phyloP scores from a whole-genome alignment of 2,797 vertebrate genomes.

The Tauraco hartlaubi region DNA sequence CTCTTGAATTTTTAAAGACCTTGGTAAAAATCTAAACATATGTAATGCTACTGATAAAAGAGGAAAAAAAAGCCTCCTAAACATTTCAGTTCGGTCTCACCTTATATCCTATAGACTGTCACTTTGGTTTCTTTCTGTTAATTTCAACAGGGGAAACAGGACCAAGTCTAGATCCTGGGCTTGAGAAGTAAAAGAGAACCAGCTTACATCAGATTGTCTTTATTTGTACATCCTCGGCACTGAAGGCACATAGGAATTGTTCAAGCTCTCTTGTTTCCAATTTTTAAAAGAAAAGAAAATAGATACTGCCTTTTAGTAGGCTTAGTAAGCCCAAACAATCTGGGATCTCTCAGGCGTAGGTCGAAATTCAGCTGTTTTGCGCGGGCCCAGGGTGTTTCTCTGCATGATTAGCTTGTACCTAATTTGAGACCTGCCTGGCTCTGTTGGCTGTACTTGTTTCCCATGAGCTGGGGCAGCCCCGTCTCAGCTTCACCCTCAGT shows the following conservation, averaged over 20 bases:
- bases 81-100: background rate
- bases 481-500: background rate
- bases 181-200: background rate
- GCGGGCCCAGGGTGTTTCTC: background rate
- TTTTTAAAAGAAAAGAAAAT: background rate
- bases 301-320: background rate
- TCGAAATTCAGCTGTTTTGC: background rate
- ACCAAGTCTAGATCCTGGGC: background rate
- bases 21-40: background rate
- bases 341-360: too few species aligned
- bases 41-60: rapidly evolving
- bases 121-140: background rate
- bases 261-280: background rate
- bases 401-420: background rate
- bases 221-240: background rate
- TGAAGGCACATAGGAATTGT: background rate
- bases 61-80: background rate
- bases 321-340: background rate
- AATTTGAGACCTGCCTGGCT: background rate
- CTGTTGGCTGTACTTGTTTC: background rate
- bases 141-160: background rate
- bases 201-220: background rate
- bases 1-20: background rate
- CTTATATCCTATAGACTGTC: background rate
- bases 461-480: background rate